These are phyloP conservation scores for Parapsyche elsis DNA, from an alignment of 1,140 invertebrate species.

Conservation along the genomic window DNA sequence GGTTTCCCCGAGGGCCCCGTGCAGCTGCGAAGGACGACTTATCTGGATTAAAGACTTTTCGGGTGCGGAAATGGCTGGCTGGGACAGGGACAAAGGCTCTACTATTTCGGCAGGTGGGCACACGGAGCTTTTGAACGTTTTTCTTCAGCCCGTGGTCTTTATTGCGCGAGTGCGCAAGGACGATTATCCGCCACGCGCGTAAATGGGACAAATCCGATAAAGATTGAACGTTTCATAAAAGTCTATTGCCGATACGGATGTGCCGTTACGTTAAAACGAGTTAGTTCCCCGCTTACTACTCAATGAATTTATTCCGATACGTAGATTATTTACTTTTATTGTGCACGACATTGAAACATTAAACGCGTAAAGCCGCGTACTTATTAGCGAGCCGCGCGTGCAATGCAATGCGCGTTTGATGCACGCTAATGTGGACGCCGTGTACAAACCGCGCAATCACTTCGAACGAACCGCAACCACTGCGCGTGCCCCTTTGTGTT, in stretches of 20 bases:
- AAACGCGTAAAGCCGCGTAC: too few relatives aligned
- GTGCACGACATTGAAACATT: too few relatives aligned
- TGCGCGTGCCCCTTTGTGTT: too few relatives aligned
- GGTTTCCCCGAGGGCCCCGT: not conserved
- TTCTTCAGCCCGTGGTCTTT: conserved; percentile 2
- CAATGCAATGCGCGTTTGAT: too few relatives aligned
- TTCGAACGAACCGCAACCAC: too few relatives aligned
- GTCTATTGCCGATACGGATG: conserved; percentile 6
- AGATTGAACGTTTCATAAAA: conserved; percentile 30
- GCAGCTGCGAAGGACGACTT: conserved; percentile 45
- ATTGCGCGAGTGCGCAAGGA: not conserved
- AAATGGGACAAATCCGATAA: conserved; percentile 12
- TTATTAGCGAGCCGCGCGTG: too few relatives aligned
- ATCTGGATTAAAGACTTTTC: conserved; percentile 54
- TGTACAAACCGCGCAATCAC: too few relatives aligned
- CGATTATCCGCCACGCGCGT: not conserved
- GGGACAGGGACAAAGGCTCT: conserved; percentile 39
- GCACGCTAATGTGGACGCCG: too few relatives aligned
- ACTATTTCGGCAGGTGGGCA: conserved; percentile 37
- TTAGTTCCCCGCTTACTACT: not conserved
- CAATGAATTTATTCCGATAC: too few relatives aligned
- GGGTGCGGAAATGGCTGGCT: conserved; percentile 34
- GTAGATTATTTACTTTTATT: too few relatives aligned
- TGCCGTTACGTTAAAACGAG: not conserved
- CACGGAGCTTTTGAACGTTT: conserved; percentile 6